phyloP scores from a whole-genome alignment of 1,140 invertebrate genomes.

The Drosophila varians region DNA sequence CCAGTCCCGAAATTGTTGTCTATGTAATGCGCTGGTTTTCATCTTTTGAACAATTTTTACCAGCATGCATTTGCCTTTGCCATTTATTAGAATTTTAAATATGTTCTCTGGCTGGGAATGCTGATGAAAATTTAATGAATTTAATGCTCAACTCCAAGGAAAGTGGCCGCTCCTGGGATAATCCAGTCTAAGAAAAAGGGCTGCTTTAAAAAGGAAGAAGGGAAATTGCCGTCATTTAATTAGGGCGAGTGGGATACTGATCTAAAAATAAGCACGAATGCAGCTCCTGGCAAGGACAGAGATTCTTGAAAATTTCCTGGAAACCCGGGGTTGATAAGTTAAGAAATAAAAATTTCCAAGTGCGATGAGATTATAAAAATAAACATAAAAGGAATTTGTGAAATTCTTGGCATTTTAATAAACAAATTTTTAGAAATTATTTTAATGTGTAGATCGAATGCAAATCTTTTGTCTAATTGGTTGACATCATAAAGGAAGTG shows the following conservation, averaged over 20 bases:
- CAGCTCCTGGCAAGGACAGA: background rate
- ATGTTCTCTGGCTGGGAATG: conserved; percentile 52
- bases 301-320: conserved; percentile 1
- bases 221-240: conserved; percentile 34
- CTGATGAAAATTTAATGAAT: conserved; percentile 79
- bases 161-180: conserved; percentile 21
- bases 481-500: no score
- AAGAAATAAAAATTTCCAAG: conserved; percentile 1
- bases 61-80: conserved; percentile 56
- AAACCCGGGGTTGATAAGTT: background rate
- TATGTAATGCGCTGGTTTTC: conserved; percentile 56
- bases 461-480: background rate
- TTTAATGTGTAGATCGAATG: no score
- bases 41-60: conserved; percentile 52
- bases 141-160: conserved; percentile 51
- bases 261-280: conserved; percentile 23
- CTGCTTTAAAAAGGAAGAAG: conserved; percentile 7
- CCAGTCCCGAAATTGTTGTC: conserved; percentile 67
- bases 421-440: no score
- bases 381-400: conserved; percentile 12
- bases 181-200: conserved; percentile 19
- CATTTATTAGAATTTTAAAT: conserved; percentile 76
- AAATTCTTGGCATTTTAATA: background rate
- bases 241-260: conserved; percentile 22
- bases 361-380: conserved; percentile 20